Percentiles rank a stretch among this genome's conserved stretches.
Conservation (phyloP, 2,797 vertebrate species). For the Atherinosoma microstoma region DNA sequence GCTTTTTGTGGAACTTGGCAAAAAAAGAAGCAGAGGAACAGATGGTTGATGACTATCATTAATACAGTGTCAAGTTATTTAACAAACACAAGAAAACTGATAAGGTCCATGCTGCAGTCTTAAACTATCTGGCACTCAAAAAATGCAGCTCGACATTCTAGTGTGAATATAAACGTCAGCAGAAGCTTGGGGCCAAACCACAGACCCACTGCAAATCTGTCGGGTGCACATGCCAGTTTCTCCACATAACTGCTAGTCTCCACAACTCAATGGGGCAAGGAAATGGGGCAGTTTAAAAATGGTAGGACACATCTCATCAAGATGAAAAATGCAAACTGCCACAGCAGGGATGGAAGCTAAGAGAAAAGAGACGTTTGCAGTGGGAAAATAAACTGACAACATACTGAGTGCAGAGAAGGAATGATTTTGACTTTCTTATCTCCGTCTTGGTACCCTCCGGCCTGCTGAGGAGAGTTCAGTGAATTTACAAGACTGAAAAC, state of each 20-base stretch:
- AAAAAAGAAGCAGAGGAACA: slow-evolving; percentile 38
- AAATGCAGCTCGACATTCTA: slow-evolving; percentile 18
- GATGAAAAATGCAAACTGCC: slow-evolving; percentile 47
- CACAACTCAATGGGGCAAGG: slow-evolving; percentile 26
- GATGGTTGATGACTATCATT: slow-evolving; percentile 50
- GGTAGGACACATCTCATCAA: slow-evolving; percentile 39
- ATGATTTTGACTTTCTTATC: slow-evolving; percentile 5
- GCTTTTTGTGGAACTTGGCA: slow-evolving; percentile 40
- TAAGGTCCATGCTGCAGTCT: slow-evolving; percentile 22
- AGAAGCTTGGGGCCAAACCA: slow-evolving; percentile 16
- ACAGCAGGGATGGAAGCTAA: slow-evolving; percentile 22
- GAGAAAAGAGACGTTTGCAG: slow-evolving; percentile 11
- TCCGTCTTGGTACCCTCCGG: slow-evolving; percentile 6
- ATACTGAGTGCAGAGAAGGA: slow-evolving; percentile 7
- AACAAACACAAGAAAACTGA: slow-evolving; percentile 40
- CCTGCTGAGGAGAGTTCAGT: slow-evolving; percentile 26
- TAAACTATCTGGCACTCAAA: slow-evolving; percentile 3
- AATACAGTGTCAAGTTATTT: slow-evolving; percentile 43
- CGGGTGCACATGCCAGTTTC: not conserved
- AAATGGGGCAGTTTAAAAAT: slow-evolving; percentile 17
- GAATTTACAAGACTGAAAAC: slow-evolving; percentile 45
- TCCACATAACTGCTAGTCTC: slow-evolving; percentile 36
- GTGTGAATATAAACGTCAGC: slow-evolving; percentile 18
- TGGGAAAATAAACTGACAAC: slow-evolving; percentile 4
- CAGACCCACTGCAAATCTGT: slow-evolving; percentile 16